Conservation (phyloP, 35 echinoderm and acorn worm genomes). For the Lytechinus variegatus region DNA sequence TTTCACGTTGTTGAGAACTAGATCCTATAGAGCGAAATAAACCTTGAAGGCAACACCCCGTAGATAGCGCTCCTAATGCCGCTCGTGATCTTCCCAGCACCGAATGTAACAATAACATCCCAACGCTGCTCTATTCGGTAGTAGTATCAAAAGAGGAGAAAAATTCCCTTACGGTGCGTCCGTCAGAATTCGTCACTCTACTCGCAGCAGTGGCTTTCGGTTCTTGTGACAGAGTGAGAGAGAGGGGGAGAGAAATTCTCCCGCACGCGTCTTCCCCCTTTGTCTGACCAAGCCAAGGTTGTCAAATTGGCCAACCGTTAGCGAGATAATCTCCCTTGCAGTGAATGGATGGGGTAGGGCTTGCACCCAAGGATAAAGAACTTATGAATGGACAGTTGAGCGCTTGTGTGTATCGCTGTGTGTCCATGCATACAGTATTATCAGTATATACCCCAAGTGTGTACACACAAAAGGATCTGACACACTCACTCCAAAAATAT, state of each 20-base stretch:
- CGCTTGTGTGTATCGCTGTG: neutral
- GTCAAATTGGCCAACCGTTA: slow-evolving; percentile 28
- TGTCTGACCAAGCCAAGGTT: neutral
- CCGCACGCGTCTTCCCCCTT: slow-evolving; percentile 24
- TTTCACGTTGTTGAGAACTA: neutral
- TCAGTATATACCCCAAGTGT: neutral
- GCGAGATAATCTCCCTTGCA: slow-evolving; percentile 11
- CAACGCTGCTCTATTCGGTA: neutral
- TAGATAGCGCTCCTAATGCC: neutral
- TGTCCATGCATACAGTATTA: neutral
- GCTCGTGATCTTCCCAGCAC: neutral
- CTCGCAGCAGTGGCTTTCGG: neutral
- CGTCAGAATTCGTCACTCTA: slow-evolving; percentile 12
- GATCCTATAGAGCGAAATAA: neutral
- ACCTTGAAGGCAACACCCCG: neutral
- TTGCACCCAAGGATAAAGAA: neutral
- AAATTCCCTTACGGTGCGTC: slow-evolving; percentile 39
- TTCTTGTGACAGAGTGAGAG: neutral
- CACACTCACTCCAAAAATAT: slow-evolving; percentile 27
- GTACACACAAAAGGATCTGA: neutral
- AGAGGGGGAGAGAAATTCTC: neutral
- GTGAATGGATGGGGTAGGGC: slow-evolving; percentile 21
- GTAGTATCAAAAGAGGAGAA: neutral
- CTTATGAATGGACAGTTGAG: neutral
- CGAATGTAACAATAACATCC: slow-evolving; percentile 29